A percentile compares a stretch with the other conserved stretches of the same genome.
These are phyloP conservation scores for Corella eumyota DNA, from an alignment of 23 tunicate genomes.

Conservation along the genomic window DNA sequence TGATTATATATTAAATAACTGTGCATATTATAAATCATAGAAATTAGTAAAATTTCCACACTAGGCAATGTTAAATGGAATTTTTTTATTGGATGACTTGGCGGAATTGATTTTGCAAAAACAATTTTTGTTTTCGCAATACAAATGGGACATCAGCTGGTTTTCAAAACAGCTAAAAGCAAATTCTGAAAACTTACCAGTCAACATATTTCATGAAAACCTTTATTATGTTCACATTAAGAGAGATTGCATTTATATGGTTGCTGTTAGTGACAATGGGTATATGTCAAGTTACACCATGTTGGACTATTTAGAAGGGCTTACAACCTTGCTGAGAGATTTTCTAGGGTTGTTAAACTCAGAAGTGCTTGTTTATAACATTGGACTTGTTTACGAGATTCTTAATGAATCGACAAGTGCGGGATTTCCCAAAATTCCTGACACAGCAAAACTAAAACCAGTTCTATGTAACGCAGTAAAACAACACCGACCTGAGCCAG, in stretches of 20 bases:
- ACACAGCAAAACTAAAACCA: constrained; percentile 19
- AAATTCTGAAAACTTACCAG: not conserved
- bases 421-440: constrained; percentile 26
- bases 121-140: constrained; percentile 2
- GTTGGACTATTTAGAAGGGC: constrained; percentile 17
- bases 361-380: constrained; percentile 5
- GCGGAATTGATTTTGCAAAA: constrained; percentile 17
- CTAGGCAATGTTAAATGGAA: constrained; percentile 27
- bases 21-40: no score
- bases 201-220: not conserved
- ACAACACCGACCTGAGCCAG: not conserved
- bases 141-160: constrained; percentile 2
- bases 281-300: constrained; percentile 9
- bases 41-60: no score
- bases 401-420: constrained; percentile 29
- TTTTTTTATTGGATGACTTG: constrained; percentile 12
- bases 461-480: constrained; percentile 18
- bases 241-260: constrained; percentile 19
- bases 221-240: constrained; percentile 16
- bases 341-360: constrained; percentile 10
- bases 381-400: constrained; percentile 27
- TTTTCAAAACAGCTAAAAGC: constrained; percentile 14
- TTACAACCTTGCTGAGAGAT: constrained; percentile 5
- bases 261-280: constrained; percentile 15
- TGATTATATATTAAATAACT: no score